A percentile compares a stretch with the other conserved stretches of the same genome.
Evolutionary conservation across 2,113 vertebrate species (phyloP).

Genomic region (Seriola dumerili): DNA sequence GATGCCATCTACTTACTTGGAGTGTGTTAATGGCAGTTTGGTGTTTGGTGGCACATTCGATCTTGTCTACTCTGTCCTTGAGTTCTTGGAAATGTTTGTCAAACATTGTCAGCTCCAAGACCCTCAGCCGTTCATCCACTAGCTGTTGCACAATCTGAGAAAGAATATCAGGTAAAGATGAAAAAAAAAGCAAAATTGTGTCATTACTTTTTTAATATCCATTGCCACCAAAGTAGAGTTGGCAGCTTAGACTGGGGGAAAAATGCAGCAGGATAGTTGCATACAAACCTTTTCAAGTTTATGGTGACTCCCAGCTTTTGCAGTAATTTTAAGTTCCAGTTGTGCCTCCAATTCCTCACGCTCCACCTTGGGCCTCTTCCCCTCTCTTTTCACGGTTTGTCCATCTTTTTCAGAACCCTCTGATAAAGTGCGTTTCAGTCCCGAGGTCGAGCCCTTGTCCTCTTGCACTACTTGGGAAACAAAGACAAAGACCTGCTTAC

Average conservation of each 20-base stretch:
- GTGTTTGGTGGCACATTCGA: constrained; percentile 92
- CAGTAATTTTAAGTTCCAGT: constrained; percentile 94
- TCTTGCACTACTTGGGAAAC: constrained; percentile 50
- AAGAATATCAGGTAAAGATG: constrained; percentile 9
- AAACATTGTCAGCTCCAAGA: constrained; percentile 90
- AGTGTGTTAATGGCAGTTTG: constrained; percentile 91
- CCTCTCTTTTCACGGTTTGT: constrained; percentile 68
- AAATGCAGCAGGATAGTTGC: background rate
- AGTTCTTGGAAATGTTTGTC: constrained; percentile 92
- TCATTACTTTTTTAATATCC: background rate
- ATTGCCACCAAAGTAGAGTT: background rate
- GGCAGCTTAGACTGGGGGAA: background rate
- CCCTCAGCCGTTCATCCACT: constrained; percentile 90
- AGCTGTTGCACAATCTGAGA: constrained; percentile 92
- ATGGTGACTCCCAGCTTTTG: constrained; percentile 88
- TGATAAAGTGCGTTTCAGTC: constrained; percentile 83
- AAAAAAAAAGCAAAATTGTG: background rate
- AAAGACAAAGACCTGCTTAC: background rate
- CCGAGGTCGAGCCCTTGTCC: constrained; percentile 66
- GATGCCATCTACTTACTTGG: constrained; percentile 84
- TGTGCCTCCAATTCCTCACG: constrained; percentile 89
- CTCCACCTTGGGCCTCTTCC: constrained; percentile 83
- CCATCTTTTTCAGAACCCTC: constrained; percentile 70
- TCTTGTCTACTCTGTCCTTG: constrained; percentile 92
- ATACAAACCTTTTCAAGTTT: constrained; percentile 92